A percentile compares a stretch with the other conserved stretches of the same genome.
These are phyloP conservation scores for Peribatodes rhomboidaria DNA, from an alignment of 2,888 invertebrate species.

Conservation along the genomic window DNA sequence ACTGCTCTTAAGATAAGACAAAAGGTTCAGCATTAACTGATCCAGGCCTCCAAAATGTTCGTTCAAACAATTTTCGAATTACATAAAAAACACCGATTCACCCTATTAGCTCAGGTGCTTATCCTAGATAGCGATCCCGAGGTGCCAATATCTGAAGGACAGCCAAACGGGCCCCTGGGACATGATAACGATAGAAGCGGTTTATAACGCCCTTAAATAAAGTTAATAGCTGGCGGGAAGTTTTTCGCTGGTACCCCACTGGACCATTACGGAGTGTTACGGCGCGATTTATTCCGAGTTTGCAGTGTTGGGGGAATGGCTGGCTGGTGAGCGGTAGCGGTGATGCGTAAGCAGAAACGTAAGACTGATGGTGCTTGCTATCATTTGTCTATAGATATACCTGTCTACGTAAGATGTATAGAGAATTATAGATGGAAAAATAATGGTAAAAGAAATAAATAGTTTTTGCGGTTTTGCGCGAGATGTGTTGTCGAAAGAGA, in stretches of 20 bases:
- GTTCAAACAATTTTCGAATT: background rate
- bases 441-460: too few species aligned
- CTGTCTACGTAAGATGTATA: too few species aligned
- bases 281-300: conserved; percentile 81
- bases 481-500: too few species aligned
- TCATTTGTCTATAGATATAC: background rate
- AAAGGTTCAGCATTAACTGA: too few species aligned
- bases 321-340: conserved; percentile 24
- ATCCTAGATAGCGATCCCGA: conserved; percentile 45
- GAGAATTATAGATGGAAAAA: too few species aligned
- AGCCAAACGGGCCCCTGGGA: conserved; percentile 74
- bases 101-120: conserved; percentile 45
- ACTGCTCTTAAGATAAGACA: too few species aligned
- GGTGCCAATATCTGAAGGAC: conserved; percentile 73
- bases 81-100: conserved; percentile 12
- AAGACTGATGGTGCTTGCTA: background rate
- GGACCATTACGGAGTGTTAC: conserved; percentile 79
- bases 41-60: too few species aligned
- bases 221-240: conserved; percentile 81
- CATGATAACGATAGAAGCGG: conserved; percentile 82
- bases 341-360: conserved; percentile 12
- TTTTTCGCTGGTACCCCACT: conserved; percentile 81
- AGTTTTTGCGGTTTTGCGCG: too few species aligned
- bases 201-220: conserved; percentile 85
- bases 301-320: conserved; percentile 67